Conservation (phyloP, 2,888 invertebrate species). For the Lochmaea capreae region DNA sequence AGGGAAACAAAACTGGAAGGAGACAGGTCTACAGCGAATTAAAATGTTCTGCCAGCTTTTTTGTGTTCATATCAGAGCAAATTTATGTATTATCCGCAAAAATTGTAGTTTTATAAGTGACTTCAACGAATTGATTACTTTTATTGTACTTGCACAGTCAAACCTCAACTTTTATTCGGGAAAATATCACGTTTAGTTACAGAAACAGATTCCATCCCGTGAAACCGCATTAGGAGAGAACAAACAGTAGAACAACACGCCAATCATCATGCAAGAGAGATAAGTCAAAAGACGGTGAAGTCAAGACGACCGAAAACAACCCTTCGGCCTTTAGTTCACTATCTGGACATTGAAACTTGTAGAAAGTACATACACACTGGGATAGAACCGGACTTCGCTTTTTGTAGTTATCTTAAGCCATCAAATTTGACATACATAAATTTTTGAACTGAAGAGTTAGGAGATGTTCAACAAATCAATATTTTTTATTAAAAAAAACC, state of each 20-base stretch:
- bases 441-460: too few relatives aligned
- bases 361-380: constrained; percentile 60
- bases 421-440: background rate
- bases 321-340: constrained; percentile 59
- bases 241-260: constrained; percentile 45
- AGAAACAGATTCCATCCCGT: constrained; percentile 22
- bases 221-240: constrained; percentile 32
- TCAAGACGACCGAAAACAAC: constrained; percentile 57
- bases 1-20: too few relatives aligned
- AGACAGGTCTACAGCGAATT: too few relatives aligned
- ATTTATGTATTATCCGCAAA: background rate
- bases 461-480: too few relatives aligned
- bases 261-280: constrained; percentile 55
- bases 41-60: too few relatives aligned
- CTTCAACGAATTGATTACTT: background rate
- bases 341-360: constrained; percentile 62
- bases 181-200: constrained; percentile 20
- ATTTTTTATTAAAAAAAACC: too few relatives aligned
- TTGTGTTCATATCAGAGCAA: background rate
- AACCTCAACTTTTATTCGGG: background rate
- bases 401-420: constrained; percentile 59
- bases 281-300: constrained; percentile 54
- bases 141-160: constrained; percentile 3
- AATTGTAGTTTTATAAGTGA: background rate
- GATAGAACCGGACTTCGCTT: background rate